A percentile compares a stretch with the other conserved stretches of the same genome.
phyloP scores from a whole-genome alignment of 2,888 invertebrate species.

The Sicus ferrugineus region DNA sequence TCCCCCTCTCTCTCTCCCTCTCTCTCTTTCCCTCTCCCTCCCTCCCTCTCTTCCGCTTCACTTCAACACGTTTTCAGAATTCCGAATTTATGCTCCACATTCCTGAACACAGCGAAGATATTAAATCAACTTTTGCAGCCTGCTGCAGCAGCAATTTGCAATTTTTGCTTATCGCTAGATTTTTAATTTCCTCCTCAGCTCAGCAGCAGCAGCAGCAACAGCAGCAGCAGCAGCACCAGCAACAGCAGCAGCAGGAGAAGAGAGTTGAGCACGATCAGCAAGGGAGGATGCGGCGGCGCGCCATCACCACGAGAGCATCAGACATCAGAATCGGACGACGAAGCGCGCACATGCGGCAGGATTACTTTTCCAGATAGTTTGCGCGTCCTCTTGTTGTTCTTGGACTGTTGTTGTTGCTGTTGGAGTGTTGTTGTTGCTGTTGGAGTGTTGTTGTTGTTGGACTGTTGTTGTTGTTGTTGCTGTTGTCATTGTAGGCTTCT shows the following conservation, averaged over 20 bases:
- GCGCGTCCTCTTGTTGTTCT: conserved; percentile 22
- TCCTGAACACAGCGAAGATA: neutral
- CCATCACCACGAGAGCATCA: neutral
- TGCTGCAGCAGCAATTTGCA: conserved; percentile 22
- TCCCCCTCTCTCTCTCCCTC: neutral
- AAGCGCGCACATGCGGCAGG: conserved; percentile 30
- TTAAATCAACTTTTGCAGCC: neutral
- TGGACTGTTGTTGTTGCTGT: conserved; percentile 17
- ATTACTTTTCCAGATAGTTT: conserved; percentile 12
- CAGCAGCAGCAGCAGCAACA: neutral
- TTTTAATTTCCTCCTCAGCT: conserved; percentile 21
- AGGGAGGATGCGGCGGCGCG: neutral
- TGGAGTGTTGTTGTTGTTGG: conserved; percentile 26
- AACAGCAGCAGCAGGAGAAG: neutral
- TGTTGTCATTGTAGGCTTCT: conserved; percentile 11
- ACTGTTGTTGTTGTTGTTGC: conserved; percentile 11
- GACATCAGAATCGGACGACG: neutral
- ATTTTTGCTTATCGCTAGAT: conserved; percentile 26
- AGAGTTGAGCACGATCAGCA: neutral
- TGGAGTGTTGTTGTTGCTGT: conserved; percentile 21
- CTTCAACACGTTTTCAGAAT: no score
- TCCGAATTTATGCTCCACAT: neutral
- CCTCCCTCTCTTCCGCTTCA: neutral
- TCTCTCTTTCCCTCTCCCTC: neutral
- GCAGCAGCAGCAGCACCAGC: neutral